A percentile compares a stretch with the other conserved stretches of the same genome.
Evolutionary conservation across 2,113 vertebrate genomes (phyloP).

Genomic region (Poecilia latipinna): DNA sequence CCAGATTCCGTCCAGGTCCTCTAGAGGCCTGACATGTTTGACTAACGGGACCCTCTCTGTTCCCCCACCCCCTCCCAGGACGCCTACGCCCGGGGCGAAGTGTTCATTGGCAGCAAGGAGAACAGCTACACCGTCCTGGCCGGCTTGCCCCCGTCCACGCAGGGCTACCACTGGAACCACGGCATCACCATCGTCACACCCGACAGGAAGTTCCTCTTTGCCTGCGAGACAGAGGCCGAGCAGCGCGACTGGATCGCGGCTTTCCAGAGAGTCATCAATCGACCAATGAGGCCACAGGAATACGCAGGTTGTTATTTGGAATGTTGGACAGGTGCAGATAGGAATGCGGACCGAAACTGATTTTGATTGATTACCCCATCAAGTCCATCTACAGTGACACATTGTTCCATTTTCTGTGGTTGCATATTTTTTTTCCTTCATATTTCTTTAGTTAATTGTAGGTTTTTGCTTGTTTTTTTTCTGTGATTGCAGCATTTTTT

Average conservation of each 20-base stretch:
- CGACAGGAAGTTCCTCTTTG: constrained; percentile 93
- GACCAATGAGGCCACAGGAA: constrained; percentile 97
- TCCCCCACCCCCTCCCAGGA: constrained; percentile 79
- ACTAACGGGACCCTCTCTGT: background rate
- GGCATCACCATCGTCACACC: constrained; percentile 97
- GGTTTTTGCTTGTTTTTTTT: no score
- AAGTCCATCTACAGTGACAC: background rate
- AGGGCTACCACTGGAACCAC: constrained; percentile 92
- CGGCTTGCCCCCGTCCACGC: constrained; percentile 87
- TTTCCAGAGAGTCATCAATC: constrained; percentile 92
- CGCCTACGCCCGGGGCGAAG: constrained; percentile 93
- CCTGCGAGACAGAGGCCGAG: constrained; percentile 91
- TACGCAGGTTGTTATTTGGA: constrained; percentile 85
- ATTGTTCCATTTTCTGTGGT: no score
- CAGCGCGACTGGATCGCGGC: constrained; percentile 91
- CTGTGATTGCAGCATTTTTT: no score
- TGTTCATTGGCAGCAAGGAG: constrained; percentile 97
- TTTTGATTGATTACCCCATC: background rate
- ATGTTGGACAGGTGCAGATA: background rate
- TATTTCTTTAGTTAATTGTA: no score
- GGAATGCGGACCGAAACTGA: no score
- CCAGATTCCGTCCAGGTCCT: background rate
- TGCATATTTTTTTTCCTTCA: no score
- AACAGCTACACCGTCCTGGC: constrained; percentile 92
- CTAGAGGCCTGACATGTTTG: background rate